A percentile compares a stretch with the other conserved stretches of the same genome.
Conservation (phyloP, 2,888 invertebrate genomes). For the Eurytoma adleriae region DNA sequence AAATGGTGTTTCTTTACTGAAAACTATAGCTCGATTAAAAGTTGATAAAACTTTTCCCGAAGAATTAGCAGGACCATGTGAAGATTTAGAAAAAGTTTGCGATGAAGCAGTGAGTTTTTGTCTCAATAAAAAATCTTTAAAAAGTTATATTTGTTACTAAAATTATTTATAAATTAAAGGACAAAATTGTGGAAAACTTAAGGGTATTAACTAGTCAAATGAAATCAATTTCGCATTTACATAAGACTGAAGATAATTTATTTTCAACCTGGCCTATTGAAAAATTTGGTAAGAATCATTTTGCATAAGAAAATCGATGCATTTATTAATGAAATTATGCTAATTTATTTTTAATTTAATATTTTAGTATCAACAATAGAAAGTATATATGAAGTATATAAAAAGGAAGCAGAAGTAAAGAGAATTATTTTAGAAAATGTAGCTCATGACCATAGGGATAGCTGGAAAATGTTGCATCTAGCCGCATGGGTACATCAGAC, state of each 20-base stretch:
- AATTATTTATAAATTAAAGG: conserved; percentile 59
- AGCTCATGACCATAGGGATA: conserved; percentile 71
- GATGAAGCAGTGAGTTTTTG: conserved; percentile 63
- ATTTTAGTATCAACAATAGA: conserved; percentile 61
- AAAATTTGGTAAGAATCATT: conserved; percentile 66
- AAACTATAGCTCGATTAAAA: conserved; percentile 70
- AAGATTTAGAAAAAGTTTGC: conserved; percentile 66
- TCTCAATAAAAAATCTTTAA: neutral
- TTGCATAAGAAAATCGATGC: neutral
- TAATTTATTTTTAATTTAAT: neutral
- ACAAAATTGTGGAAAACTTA: conserved; percentile 64
- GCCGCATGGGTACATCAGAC: conserved; percentile 76
- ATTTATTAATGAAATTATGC: neutral
- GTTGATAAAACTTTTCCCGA: conserved; percentile 63
- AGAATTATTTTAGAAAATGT: conserved; percentile 72
- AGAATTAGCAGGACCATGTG: conserved; percentile 66
- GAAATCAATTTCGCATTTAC: conserved; percentile 61
- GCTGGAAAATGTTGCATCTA: conserved; percentile 73
- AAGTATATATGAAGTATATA: conserved; percentile 67
- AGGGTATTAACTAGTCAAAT: conserved; percentile 63
- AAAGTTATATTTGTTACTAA: neutral
- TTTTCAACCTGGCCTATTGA: conserved; percentile 69
- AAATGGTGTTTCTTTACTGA: conserved; percentile 74
- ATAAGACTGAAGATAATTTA: conserved; percentile 62
- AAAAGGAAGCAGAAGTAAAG: conserved; percentile 72